These are phyloP conservation scores for Eumeta japonica DNA, from an alignment of 1,140 invertebrate genomes.

Conservation along the genomic window DNA sequence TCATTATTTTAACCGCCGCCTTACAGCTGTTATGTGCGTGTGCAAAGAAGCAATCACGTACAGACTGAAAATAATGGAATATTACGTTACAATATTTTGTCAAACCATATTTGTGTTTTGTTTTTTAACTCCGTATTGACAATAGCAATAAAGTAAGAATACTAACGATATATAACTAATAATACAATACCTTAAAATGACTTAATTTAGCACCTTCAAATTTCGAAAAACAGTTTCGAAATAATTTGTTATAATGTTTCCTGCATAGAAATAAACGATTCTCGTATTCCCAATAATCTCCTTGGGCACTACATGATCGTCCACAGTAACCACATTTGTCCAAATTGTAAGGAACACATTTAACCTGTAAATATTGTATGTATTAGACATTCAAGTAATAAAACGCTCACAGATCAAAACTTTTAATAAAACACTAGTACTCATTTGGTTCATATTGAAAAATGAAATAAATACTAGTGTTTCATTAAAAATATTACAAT, in stretches of 20 bases:
- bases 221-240: constrained; percentile 38
- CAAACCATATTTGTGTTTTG: constrained; percentile 1
- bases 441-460: too few relatives aligned
- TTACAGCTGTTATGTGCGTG: constrained; percentile 53
- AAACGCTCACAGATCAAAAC: too few relatives aligned
- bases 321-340: constrained; percentile 44
- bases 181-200: constrained; percentile 54
- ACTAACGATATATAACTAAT: too few relatives aligned
- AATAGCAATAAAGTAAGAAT: too few relatives aligned
- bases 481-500: too few relatives aligned
- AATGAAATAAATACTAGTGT: too few relatives aligned
- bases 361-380: constrained; percentile 36
- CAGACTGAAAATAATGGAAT: constrained; percentile 32
- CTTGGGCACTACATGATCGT: constrained; percentile 44
- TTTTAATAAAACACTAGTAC: too few relatives aligned
- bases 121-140: not conserved
- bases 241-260: constrained; percentile 38
- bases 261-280: constrained; percentile 51
- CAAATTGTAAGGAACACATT: constrained; percentile 54
- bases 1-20: constrained; percentile 53
- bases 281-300: constrained; percentile 56
- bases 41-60: constrained; percentile 53
- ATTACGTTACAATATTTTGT: not conserved
- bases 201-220: constrained; percentile 40
- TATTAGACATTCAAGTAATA: too few relatives aligned